phyloP scores from a whole-genome alignment of 2,113 vertebrate species.

The Micronycteris hirsuta region DNA sequence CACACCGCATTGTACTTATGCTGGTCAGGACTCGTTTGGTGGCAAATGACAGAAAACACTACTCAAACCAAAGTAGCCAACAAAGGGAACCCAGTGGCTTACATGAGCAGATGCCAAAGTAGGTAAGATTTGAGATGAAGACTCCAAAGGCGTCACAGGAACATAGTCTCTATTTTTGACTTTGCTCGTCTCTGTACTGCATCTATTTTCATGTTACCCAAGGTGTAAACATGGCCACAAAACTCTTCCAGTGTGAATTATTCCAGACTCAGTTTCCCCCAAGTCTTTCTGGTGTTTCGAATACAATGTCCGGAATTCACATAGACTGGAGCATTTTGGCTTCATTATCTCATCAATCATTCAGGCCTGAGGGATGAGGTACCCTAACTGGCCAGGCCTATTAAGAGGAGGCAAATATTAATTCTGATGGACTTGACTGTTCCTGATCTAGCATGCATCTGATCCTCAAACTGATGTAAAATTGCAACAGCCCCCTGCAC shows the following conservation, averaged over 20 bases:
- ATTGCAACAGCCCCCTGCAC: accelerated
- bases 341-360: background rate
- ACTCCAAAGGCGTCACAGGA: background rate
- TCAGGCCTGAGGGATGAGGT: background rate
- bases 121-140: background rate
- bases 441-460: background rate
- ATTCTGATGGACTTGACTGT: background rate
- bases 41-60: background rate
- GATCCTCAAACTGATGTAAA: background rate
- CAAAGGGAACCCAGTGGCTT: background rate
- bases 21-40: background rate
- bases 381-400: background rate
- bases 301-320: background rate
- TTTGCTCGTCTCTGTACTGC: background rate
- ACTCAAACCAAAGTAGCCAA: background rate
- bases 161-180: background rate
- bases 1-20: background rate
- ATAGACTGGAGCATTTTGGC: background rate
- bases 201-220: background rate
- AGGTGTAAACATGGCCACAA: background rate
- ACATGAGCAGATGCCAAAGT: background rate
- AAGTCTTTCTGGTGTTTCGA: background rate
- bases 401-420: background rate
- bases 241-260: background rate
- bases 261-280: background rate